These are phyloP conservation scores for Carcina quercana DNA, from an alignment of 2,888 invertebrate species.

Conservation along the genomic window DNA sequence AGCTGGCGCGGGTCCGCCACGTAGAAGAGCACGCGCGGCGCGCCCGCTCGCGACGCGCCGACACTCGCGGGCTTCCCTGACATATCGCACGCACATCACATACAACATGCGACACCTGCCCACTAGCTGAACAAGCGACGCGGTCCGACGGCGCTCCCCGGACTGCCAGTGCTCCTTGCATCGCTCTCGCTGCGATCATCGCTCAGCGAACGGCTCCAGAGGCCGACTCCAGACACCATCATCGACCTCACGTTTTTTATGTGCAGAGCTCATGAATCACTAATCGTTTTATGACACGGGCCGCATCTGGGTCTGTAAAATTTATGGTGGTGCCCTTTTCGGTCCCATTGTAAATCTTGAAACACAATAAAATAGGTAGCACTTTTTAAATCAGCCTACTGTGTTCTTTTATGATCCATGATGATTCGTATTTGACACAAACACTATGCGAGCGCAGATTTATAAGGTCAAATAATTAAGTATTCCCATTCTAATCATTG, in stretches of 20 bases:
- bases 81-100: conserved; percentile 85
- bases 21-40: conserved; percentile 71
- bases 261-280: conserved; percentile 46
- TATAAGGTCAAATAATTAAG: conserved; percentile 10
- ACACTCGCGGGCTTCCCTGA: conserved; percentile 86
- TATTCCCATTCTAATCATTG: conserved; percentile 3
- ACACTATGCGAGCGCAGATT: conserved; percentile 19
- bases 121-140: conserved; percentile 56
- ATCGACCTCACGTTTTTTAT: conserved; percentile 45
- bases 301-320: conserved; percentile 40
- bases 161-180: conserved; percentile 45
- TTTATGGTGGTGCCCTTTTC: conserved; percentile 69
- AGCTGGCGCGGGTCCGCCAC: conserved; percentile 70
- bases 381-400: conserved; percentile 30
- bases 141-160: conserved; percentile 33
- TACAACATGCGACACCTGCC: conserved; percentile 61
- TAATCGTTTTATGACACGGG: conserved; percentile 54
- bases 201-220: conserved; percentile 46
- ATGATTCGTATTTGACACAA: conserved; percentile 46
- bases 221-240: conserved; percentile 51
- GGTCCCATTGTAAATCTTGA: conserved; percentile 62
- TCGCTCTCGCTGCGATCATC: conserved; percentile 57
- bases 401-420: conserved; percentile 38
- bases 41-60: conserved; percentile 71
- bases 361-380: conserved; percentile 45